These are phyloP conservation scores for Cephus sareptanus DNA, from an alignment of 2,888 invertebrate genomes.

Conservation along the genomic window DNA sequence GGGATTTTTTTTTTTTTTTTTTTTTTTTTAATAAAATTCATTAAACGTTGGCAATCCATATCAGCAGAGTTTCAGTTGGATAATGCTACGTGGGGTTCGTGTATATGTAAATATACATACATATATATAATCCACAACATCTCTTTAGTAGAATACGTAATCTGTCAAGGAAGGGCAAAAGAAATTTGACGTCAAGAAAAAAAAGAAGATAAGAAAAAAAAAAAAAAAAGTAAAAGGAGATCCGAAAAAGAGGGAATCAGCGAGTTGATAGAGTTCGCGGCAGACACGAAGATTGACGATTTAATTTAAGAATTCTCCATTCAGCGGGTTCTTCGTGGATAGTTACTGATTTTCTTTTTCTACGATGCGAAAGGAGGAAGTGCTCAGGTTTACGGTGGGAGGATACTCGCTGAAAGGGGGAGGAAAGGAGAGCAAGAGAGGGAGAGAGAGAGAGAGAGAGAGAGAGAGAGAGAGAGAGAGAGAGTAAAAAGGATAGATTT, in stretches of 20 bases:
- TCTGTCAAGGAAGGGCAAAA: too few relatives aligned
- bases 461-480: conserved; percentile 23
- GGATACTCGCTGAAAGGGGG: conserved; percentile 1
- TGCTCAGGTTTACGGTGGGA: conserved; percentile 2
- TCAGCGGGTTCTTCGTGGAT: conserved; percentile 24
- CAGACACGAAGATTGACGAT: conserved; percentile 24
- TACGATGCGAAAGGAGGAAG: conserved; percentile 4
- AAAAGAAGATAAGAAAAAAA: too few relatives aligned
- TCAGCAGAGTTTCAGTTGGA: too few relatives aligned
- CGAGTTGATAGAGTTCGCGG: not conserved
- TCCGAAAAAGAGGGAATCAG: not conserved
- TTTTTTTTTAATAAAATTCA: too few relatives aligned
- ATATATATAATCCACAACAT: too few relatives aligned
- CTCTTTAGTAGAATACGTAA: too few relatives aligned
- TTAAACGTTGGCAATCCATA: too few relatives aligned
- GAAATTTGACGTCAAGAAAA: too few relatives aligned
- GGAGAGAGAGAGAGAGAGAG: conserved; percentile 22
- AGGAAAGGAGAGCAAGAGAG: conserved; percentile 17
- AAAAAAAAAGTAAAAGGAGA: too few relatives aligned
- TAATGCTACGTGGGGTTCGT: too few relatives aligned
- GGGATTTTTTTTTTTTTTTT: too few relatives aligned
- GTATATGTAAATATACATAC: too few relatives aligned
- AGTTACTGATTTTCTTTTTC: conserved; percentile 8
- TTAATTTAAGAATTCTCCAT: conserved; percentile 36
- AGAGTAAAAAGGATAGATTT: conserved; percentile 13